Evolutionary conservation across 2,797 vertebrate genomes (phyloP), one percentile per base, ranked within the genome.

Genomic region (Gymnoscopelus braueri): DNA sequence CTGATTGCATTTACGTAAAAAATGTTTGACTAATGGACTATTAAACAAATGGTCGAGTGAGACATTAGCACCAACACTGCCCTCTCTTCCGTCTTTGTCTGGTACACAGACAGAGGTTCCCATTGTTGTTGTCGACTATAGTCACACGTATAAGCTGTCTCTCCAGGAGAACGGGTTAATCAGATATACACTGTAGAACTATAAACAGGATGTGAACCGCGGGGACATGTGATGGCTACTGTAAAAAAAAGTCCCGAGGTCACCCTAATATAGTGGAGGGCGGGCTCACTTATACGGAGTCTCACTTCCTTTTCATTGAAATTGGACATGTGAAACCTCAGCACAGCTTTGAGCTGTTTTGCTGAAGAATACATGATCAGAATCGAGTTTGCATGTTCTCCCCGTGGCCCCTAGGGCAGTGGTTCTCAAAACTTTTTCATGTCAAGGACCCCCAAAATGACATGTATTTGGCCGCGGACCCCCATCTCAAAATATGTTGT

Each of bases 1-100:
- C 83, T 89, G 89, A 90, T 91, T 90, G 87, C 85, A 87, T 79
- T 86, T 88, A 91, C 85, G 87, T 10, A 83, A 82, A 88, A 87
- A 19, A 1, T 19, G 83, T 89, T 90, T 84, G 73, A 77, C 87
- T 90, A 88, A 90, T 90, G 87, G 86, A 88, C 80, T 84, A 90
- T 92, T 90, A 90, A 91, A 89, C 82, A 88, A 90, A 92, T 86
- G 85, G 78, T 85, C 80, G 84, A 86, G 84, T 79, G 88, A 90
- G 72, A 88, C 77, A 85, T 86, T 81, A 82, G 80, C 69, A 19
- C 87, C 83, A 84, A 79, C 80, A 90, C 86, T 86, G 79, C 75
- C 82, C 63, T 84, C 66, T 71, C 63, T 71, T 44, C 39, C 39
- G 80, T 85, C 82, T 85, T 77, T 57, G 53, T 61, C 68, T 69